Evolutionary conservation across 2,797 vertebrate species (phyloP).

Genomic region (Dipus sagitta): DNA sequence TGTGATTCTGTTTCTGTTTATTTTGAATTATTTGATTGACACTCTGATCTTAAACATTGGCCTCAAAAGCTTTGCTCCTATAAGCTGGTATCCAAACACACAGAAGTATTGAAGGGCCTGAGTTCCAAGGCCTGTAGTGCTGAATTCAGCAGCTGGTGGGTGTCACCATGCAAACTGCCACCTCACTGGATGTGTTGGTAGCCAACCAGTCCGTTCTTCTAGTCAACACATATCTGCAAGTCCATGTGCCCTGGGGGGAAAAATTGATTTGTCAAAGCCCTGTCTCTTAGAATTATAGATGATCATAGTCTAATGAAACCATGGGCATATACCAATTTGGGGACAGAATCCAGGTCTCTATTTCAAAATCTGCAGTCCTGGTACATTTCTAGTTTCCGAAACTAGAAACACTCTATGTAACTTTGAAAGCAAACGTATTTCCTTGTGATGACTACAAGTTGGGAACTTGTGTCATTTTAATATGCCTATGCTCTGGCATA

Average conservation of each 20-base stretch:
- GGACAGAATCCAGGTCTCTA: not conserved
- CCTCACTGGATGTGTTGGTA: not conserved
- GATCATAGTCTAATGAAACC: not conserved
- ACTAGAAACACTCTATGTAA: not conserved
- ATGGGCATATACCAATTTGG: not conserved
- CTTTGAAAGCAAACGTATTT: conserved; percentile 6
- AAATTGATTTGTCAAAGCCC: not conserved
- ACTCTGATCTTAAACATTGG: not conserved
- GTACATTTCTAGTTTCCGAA: not conserved
- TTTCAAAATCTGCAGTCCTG: not conserved
- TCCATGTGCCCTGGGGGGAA: not conserved
- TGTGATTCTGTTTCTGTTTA: not conserved
- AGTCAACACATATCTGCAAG: not conserved
- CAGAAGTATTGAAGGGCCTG: not conserved
- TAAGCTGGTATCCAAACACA: not conserved
- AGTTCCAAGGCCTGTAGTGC: not conserved
- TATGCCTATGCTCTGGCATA: not conserved
- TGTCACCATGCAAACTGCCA: not conserved
- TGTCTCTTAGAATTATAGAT: not conserved
- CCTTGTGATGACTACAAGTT: not conserved
- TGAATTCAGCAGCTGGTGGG: not conserved
- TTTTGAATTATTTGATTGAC: not conserved
- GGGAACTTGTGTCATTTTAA: not conserved
- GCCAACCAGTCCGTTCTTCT: not conserved
- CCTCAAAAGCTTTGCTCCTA: not conserved